Percentiles rank a stretch among this genome's conserved stretches.
These are phyloP conservation scores for Parasteatoda tepidariorum DNA, from an alignment of 1,140 invertebrate genomes.

Conservation along the genomic window DNA sequence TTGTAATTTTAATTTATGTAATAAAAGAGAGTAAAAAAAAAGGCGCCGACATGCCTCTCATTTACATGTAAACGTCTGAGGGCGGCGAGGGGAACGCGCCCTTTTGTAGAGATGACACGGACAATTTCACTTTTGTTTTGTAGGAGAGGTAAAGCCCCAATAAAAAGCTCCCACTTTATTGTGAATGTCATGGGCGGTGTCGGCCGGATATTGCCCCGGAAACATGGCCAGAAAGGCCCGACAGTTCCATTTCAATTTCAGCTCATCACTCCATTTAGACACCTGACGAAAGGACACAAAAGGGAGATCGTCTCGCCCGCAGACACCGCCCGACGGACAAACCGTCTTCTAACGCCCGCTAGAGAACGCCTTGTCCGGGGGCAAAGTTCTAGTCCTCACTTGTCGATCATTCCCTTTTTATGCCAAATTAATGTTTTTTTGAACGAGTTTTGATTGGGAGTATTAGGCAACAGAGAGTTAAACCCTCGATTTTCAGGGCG, in stretches of 20 bases:
- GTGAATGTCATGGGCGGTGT: conserved; percentile 4
- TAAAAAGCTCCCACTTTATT: neutral
- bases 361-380: neutral
- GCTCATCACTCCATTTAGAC: conserved; percentile 14
- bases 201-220: conserved; percentile 37
- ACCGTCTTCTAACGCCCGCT: neutral
- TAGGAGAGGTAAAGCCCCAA: neutral
- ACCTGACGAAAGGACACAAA: neutral
- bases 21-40: too few relatives aligned
- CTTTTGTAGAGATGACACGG: neutral
- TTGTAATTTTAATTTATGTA: too few relatives aligned
- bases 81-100: neutral
- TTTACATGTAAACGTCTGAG: neutral
- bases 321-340: neutral
- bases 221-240: conserved; percentile 11
- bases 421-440: too few relatives aligned
- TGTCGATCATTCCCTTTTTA: too few relatives aligned
- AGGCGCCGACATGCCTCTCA: neutral
- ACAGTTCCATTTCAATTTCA: conserved; percentile 20
- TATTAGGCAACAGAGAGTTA: too few relatives aligned
- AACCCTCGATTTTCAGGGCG: too few relatives aligned
- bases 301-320: neutral
- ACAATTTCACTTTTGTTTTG: neutral
- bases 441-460: too few relatives aligned
- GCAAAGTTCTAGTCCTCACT: neutral